Evolutionary conservation across 2,888 invertebrate genomes (phyloP), one percentile per base, ranked within the genome.

Genomic region (Lucinisca nassula): DNA sequence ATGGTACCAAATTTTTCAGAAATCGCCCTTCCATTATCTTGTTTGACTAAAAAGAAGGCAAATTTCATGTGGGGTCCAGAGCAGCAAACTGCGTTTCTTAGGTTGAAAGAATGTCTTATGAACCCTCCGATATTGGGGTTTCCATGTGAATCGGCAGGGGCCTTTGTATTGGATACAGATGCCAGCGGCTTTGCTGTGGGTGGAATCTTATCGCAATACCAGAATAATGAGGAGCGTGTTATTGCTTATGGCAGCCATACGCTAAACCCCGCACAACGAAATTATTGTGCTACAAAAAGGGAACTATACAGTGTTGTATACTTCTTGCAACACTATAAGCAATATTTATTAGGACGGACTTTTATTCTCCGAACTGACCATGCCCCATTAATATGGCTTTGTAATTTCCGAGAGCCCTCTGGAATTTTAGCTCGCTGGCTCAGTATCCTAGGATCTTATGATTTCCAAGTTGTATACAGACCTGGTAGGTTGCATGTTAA

Each of bases 351-450:
- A 17, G 74, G 84, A 27, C 3, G 72, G 21, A 83, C 72, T 24
- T 78, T 83, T 27, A 30, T 72, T 6, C 38, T 83, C 0, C 49
- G 82, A 14, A 55, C 78, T 24, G 82, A 83, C 40, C 78, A 83
- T 67, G 61, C 61, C 55, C 24, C 61, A 14, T 40, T 83, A 24
- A 35, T 35, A 6, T 51, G 67, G 67, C 67, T 78, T 17, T 35
- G 70, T 17, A 72, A 32, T 14, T 78, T 83, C 27, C 70, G 72
- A 45, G 82, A 83, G 30, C 82, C 82, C 3, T 40, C 77, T 35
- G 82, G 82, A 30, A 58, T 78, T 32, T 17, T 83, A 30, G 82
- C 78, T n/a, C 38, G 82, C 0, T 83, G 67, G 79, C 73, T n/a
- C n/a, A n/a, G n/a, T n/a, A n/a, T n/a, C n/a, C n/a, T n/a, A n/a